phyloP scores from a whole-genome alignment of 2,113 vertebrate species.

The Misgurnus mizolepis region DNA sequence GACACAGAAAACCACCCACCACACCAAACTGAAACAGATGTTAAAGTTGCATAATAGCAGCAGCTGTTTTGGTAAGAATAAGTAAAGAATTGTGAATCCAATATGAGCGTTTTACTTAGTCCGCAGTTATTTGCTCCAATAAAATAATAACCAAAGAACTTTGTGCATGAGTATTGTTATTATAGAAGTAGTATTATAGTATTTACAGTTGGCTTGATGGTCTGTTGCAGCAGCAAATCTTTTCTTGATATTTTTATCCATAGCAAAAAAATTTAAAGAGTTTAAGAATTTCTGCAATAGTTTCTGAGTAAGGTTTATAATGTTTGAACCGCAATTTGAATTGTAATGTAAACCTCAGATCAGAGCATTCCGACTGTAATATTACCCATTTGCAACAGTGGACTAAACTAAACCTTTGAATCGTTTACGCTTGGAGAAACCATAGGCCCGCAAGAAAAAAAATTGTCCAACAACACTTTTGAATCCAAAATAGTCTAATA shows the following conservation, averaged over 20 bases:
- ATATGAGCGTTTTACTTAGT: slow-evolving; percentile 6
- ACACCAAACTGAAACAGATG: slow-evolving; percentile 70
- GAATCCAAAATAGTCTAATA: too few species aligned
- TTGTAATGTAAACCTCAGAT: neutral
- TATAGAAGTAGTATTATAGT: neutral
- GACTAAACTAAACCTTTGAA: slow-evolving; percentile 15
- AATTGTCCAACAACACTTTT: too few species aligned
- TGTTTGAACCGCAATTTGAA: neutral
- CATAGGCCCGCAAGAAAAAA: too few species aligned
- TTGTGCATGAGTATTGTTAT: neutral
- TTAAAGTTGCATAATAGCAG: slow-evolving; percentile 68
- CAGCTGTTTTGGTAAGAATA: slow-evolving; percentile 54
- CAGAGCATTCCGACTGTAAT: slow-evolving; percentile 14
- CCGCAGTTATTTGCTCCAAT: neutral
- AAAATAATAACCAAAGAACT: neutral
- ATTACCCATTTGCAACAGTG: slow-evolving; percentile 11
- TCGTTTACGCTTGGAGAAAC: neutral
- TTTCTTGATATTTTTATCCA: neutral
- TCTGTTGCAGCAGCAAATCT: too few species aligned
- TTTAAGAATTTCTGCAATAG: neutral
- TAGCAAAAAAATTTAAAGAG: too few species aligned
- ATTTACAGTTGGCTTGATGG: too few species aligned
- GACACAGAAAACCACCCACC: slow-evolving; percentile 56
- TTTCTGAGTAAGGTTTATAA: neutral
- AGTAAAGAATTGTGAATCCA: slow-evolving; percentile 30